Conservation (phyloP, 2,797 vertebrate genomes). For the Garrulus glandarius region DNA sequence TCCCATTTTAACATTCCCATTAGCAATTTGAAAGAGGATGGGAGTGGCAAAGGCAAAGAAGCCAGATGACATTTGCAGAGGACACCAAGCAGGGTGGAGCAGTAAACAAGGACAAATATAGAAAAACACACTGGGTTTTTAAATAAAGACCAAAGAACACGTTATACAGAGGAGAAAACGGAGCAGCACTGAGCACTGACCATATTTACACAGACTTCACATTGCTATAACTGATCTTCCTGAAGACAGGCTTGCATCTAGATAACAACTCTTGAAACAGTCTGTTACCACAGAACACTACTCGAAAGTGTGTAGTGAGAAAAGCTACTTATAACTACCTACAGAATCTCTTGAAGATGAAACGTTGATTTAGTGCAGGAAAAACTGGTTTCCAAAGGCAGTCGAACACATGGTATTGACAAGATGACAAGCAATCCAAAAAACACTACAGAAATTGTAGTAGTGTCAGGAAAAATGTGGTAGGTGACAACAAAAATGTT, state of each 20-base stretch:
- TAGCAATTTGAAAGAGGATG: conserved; percentile 20
- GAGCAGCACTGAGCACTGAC: neutral
- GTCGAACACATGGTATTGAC: fast-evolving
- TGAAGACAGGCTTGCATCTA: neutral
- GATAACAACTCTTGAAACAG: fast-evolving
- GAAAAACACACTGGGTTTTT: neutral
- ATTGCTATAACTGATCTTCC: neutral
- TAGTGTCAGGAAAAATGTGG: neutral
- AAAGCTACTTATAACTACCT: fast-evolving
- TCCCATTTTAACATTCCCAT: conserved; percentile 2
- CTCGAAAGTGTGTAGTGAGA: fast-evolving
- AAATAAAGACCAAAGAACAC: neutral
- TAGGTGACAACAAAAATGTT: neutral
- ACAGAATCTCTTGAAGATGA: neutral
- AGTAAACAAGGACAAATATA: conserved; percentile 19
- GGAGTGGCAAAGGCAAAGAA: conserved; percentile 36
- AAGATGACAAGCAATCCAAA: neutral
- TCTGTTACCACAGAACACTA: neutral
- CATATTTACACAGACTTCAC: neutral
- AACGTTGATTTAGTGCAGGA: neutral
- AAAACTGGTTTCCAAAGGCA: neutral
- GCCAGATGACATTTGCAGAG: conserved; percentile 31
- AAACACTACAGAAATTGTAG: fast-evolving
- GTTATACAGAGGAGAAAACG: neutral
- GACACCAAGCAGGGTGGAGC: conserved; percentile 8